A percentile compares a stretch with the other conserved stretches of the same genome.
Evolutionary conservation across 2,888 invertebrate genomes (phyloP).

Genomic region (Drosophila acutilabella): DNA sequence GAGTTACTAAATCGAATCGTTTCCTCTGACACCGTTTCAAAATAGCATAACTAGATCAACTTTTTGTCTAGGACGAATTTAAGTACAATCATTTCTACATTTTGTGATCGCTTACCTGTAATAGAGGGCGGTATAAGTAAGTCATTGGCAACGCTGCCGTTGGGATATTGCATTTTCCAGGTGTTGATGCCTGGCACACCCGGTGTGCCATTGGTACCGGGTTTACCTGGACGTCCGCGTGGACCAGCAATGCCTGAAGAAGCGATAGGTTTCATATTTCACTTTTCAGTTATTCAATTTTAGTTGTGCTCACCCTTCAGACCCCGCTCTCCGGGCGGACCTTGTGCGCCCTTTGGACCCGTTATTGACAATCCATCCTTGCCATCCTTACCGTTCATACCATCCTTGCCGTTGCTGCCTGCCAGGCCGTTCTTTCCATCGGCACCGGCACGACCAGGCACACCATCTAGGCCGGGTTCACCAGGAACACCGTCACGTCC

Average conservation of each 20-base stretch:
- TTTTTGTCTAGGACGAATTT: no score
- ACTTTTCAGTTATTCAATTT: no score
- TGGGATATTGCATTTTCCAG: conserved; percentile 87
- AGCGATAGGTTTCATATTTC: neutral
- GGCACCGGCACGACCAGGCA: conserved; percentile 93
- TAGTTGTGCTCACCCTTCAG: conserved; percentile 86
- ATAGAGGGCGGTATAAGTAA: conserved; percentile 95
- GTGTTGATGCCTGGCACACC: conserved; percentile 93
- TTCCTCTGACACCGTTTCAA: no score
- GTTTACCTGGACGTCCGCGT: conserved; percentile 90
- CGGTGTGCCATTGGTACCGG: conserved; percentile 90
- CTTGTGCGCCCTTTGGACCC: conserved; percentile 89
- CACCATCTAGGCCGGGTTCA: conserved; percentile 93
- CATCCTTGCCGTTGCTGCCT: conserved; percentile 86
- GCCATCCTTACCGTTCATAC: conserved; percentile 89
- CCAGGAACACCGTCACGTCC: conserved; percentile 96
- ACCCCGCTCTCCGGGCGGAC: conserved; percentile 90
- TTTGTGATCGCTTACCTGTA: conserved; percentile 86
- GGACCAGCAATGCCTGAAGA: conserved; percentile 86
- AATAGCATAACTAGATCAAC: no score
- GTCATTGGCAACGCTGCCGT: conserved; percentile 87
- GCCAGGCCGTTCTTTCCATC: conserved; percentile 92
- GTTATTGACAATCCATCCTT: conserved; percentile 85
- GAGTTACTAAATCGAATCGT: no score
- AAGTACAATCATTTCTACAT: no score